Conservation (phyloP, 2,113 vertebrate species). For the Nematolebias whitei region DNA sequence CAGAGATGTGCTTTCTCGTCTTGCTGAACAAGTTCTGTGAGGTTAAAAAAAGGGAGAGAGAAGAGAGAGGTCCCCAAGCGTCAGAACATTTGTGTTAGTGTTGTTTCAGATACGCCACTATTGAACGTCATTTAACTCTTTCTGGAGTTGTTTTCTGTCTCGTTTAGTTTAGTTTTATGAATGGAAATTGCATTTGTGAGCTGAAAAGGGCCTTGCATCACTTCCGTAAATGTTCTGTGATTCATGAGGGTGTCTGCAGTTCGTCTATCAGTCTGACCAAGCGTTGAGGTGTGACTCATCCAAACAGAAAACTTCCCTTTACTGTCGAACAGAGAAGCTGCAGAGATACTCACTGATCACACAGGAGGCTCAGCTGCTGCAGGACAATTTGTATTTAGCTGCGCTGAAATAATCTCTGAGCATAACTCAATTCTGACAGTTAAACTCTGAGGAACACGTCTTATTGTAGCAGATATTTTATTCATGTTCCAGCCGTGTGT, state of each 20-base stretch:
- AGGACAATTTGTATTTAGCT: too few species aligned
- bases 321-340: conserved; percentile 40
- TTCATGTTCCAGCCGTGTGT: not conserved
- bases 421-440: too few species aligned
- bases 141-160: not conserved
- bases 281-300: conserved; percentile 54
- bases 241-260: conserved; percentile 11
- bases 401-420: too few species aligned
- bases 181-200: not conserved
- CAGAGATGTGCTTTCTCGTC: conserved; percentile 44
- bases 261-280: conserved; percentile 2
- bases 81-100: conserved; percentile 14
- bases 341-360: conserved; percentile 4
- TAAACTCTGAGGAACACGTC: too few species aligned
- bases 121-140: not conserved
- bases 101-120: conserved; percentile 7
- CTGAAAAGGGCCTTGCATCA: conserved; percentile 20
- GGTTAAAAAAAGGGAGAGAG: conserved; percentile 25
- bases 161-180: not conserved
- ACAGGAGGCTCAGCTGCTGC: not conserved
- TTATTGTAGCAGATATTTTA: not conserved
- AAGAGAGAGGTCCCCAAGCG: conserved; percentile 12
- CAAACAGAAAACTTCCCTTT: conserved; percentile 41
- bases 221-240: not conserved
- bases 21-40: conserved; percentile 71